These are phyloP conservation scores for Salpingus planirostris DNA, from an alignment of 2,888 invertebrate genomes.

Conservation along the genomic window DNA sequence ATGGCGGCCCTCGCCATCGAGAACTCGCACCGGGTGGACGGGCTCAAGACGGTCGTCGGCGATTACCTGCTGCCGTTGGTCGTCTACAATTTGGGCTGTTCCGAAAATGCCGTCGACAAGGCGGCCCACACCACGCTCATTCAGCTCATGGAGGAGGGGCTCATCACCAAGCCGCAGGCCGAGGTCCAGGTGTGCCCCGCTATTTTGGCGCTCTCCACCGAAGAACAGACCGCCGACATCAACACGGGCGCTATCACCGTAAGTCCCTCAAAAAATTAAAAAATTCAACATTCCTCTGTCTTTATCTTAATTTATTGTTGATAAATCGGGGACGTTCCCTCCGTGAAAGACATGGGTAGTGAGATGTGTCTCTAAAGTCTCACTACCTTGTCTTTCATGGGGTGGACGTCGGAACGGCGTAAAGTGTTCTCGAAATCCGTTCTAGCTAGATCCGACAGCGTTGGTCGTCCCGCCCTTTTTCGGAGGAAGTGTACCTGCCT, in stretches of 20 bases:
- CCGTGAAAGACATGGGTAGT: constrained; percentile 97
- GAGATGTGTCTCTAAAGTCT: constrained; percentile 81
- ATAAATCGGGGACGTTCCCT: constrained; percentile 46
- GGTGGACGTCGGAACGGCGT: constrained; percentile 39
- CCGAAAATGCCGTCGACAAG: constrained; percentile 56
- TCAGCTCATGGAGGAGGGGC: constrained; percentile 54
- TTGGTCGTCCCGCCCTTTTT: too few relatives aligned
- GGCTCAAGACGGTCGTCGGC: constrained; percentile 45
- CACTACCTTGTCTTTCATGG: constrained; percentile 99
- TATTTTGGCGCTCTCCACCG: constrained; percentile 48
- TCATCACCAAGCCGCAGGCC: constrained; percentile 51
- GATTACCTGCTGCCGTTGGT: constrained; percentile 55
- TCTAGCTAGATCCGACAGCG: too few relatives aligned
- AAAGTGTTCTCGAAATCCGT: background rate
- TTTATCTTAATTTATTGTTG: background rate
- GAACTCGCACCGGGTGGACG: constrained; percentile 35
- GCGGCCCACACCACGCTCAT: constrained; percentile 55
- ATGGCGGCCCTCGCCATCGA: constrained; percentile 54
- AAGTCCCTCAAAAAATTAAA: background rate
- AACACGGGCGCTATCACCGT: constrained; percentile 38
- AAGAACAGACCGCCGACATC: constrained; percentile 45
- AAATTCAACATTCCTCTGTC: background rate
- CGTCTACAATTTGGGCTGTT: constrained; percentile 51
- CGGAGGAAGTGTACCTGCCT: constrained; percentile 25
- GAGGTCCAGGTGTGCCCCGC: constrained; percentile 57